phyloP scores from a whole-genome alignment of 2,113 vertebrate genomes.

The Hypomesus transpacificus region DNA sequence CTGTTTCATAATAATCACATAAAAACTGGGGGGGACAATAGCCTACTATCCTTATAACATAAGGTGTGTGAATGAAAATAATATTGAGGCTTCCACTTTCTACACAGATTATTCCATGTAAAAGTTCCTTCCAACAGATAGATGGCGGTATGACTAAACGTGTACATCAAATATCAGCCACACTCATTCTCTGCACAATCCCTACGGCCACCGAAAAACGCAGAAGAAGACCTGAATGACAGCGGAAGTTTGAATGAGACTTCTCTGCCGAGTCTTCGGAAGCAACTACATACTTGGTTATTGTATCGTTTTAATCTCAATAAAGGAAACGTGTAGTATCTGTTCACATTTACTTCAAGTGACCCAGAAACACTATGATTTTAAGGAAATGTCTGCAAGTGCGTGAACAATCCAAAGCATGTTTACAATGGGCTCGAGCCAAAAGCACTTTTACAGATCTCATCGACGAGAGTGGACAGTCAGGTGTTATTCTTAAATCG shows the following conservation, averaged over 20 bases:
- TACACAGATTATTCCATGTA: too few relatives aligned
- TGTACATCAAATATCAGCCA: background rate
- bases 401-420: conserved; percentile 2
- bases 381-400: conserved; percentile 1
- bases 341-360: background rate
- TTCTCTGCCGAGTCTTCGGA: background rate
- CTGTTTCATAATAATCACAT: too few relatives aligned
- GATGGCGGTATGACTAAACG: background rate
- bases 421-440: conserved; percentile 1
- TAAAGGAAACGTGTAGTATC: background rate
- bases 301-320: background rate
- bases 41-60: too few relatives aligned
- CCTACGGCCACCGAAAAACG: background rate
- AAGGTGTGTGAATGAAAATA: too few relatives aligned
- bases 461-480: conserved; percentile 21
- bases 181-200: too few relatives aligned
- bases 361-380: conserved; percentile 8
- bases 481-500: conserved; percentile 78
- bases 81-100: too few relatives aligned
- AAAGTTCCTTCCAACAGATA: background rate
- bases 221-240: background rate
- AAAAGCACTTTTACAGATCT: conserved; percentile 16
- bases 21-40: too few relatives aligned
- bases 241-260: background rate
- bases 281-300: background rate